These are phyloP conservation scores for Adrianichthys oophorus DNA, from an alignment of 2,797 vertebrate genomes.

Conservation along the genomic window DNA sequence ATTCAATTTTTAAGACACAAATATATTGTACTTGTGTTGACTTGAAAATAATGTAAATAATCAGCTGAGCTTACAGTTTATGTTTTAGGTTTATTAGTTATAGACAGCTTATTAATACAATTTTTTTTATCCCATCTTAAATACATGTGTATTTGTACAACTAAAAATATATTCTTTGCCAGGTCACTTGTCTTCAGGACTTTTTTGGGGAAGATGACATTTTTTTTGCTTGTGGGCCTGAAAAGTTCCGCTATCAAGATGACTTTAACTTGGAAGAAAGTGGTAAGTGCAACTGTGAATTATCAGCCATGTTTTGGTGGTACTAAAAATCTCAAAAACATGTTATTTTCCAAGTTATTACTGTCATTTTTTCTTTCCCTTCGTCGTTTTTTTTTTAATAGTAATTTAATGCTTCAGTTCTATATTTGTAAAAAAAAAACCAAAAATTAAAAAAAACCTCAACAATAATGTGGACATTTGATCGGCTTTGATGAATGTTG, in stretches of 20 bases:
- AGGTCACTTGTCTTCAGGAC: slow-evolving; percentile 96
- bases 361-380: not conserved
- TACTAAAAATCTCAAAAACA: too few species aligned
- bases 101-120: too few species aligned
- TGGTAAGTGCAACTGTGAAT: slow-evolving; percentile 72
- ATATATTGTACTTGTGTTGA: too few species aligned
- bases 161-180: slow-evolving; percentile 51
- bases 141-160: not conserved
- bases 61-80: too few species aligned
- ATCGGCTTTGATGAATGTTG: not conserved
- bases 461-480: not conserved
- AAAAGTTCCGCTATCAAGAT: slow-evolving; percentile 99
- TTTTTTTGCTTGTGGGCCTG: slow-evolving; percentile 97
- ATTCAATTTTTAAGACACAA: too few species aligned
- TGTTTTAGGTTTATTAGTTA: too few species aligned
- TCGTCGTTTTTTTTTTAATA: not conserved
- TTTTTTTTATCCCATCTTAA: too few species aligned
- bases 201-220: slow-evolving; percentile 98
- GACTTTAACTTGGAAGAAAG: slow-evolving; percentile 97
- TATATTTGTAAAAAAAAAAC: too few species aligned
- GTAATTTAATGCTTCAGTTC: too few species aligned
- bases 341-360: not conserved
- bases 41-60: too few species aligned
- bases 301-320: not conserved
- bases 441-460: too few species aligned